phyloP scores from a whole-genome alignment of 2,797 vertebrate genomes.

The Malacoraja senta region DNA sequence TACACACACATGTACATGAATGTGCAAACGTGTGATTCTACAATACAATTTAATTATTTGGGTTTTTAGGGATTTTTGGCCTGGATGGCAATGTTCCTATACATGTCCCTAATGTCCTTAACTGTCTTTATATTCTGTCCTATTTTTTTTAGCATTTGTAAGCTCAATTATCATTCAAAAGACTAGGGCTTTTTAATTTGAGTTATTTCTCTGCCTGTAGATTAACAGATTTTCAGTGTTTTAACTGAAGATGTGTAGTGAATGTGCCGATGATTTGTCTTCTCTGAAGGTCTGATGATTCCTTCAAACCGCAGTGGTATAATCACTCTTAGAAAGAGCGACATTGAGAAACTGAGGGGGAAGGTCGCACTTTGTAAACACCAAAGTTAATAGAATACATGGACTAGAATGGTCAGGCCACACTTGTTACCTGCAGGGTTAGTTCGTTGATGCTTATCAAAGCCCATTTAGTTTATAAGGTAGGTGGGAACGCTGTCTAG shows the following conservation, averaged over 20 bases:
- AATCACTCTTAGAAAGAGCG: neutral
- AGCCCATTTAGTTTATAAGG: slow-evolving; percentile 25
- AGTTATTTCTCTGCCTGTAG: neutral
- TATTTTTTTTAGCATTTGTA: neutral
- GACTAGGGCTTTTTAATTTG: neutral
- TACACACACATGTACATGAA: too few relatives aligned
- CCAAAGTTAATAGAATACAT: neutral
- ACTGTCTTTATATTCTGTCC: neutral
- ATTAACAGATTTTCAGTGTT: neutral
- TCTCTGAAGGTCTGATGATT: neutral
- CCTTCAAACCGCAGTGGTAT: neutral
- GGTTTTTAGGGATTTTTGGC: too few relatives aligned
- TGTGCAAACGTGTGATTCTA: too few relatives aligned
- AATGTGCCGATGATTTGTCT: neutral
- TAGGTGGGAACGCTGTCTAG: slow-evolving; percentile 29
- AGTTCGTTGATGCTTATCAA: neutral
- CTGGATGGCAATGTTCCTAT: too few relatives aligned
- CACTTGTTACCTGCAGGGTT: neutral
- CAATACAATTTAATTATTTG: too few relatives aligned
- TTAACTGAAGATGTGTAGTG: neutral
- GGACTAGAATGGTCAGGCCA: neutral
- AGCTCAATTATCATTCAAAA: neutral
- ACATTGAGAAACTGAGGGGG: neutral
- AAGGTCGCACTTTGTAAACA: neutral
- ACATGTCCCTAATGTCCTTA: too few relatives aligned